Evolutionary conservation across 2,797 vertebrate genomes (phyloP), one percentile per base, ranked within the genome.

Genomic region (Oryzias sinensis): DNA sequence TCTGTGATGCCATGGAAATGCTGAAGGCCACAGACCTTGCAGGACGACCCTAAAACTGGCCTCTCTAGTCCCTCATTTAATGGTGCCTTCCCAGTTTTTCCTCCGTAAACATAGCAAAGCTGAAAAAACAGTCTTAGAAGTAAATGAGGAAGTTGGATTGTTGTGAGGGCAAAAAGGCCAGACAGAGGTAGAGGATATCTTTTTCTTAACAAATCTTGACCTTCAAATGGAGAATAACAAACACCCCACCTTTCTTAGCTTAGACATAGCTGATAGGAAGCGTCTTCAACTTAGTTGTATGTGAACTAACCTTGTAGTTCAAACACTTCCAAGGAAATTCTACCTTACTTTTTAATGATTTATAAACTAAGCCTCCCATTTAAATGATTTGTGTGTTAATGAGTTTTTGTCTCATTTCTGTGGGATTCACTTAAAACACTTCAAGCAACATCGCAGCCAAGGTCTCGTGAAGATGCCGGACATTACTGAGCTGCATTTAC

Each of bases 61-160:
- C 58, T 77, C 79, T 76, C 65, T 63, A 65, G 63, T 62, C 25
- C n/a, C 18, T 14, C 22, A 5, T 63, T 48, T 44, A 59, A 45
- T 69, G 41, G 49, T 60, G 58, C 56, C 47, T 65, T 47, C 56
- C 62, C 45, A 61, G 70, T 56, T 59, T 27, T 15, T 20, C 29
- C 40, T 51, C 25, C 52, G 20, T 63, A 84, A 88, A 87, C 83
- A 84, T 41, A 14, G 51, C 70, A 59, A 89, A 86, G 85, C 89
- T 89, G 87, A 85, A 88, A 88, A 68, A 89, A 88, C 87, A 88
- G 66, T 43, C 63, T 82, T 82, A 87, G 84, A 86, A 71, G 76
- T 70, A 67, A 76, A 79, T 65, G 67, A 84, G 89, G 89, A 90
- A 88, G 78, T 67, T 62, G 57, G 70, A 83, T 82, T 87, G 83